Evolutionary conservation across 2,113 vertebrate genomes (phyloP).

Genomic region (Psammodynastes pulverulentus): DNA sequence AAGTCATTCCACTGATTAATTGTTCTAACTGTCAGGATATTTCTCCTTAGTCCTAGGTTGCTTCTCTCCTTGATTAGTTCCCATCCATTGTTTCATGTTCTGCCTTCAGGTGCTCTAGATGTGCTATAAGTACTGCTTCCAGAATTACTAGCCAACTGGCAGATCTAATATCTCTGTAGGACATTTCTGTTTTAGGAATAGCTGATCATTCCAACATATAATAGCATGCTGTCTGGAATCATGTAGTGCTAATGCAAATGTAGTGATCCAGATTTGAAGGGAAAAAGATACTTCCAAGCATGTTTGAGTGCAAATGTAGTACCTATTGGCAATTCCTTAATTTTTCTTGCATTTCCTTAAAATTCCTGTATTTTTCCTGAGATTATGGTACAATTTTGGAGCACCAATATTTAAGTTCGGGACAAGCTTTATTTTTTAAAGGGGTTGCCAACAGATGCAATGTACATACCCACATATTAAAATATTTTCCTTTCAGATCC

Average conservation of each 20-base stretch:
- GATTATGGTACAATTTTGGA: background rate
- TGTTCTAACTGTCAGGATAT: background rate
- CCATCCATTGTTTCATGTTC: background rate
- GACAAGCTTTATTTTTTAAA: background rate
- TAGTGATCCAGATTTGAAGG: background rate
- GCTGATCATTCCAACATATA: background rate
- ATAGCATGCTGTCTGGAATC: background rate
- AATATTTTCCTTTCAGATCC: background rate
- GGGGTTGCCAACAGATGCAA: background rate
- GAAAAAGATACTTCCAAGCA: background rate
- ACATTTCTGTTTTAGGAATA: background rate
- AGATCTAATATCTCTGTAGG: background rate
- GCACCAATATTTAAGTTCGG: background rate
- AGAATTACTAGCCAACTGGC: background rate
- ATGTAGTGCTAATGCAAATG: background rate
- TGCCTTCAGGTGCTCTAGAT: background rate
- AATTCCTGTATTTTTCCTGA: background rate
- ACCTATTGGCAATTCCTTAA: background rate
- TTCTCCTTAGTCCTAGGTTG: background rate
- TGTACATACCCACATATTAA: background rate
- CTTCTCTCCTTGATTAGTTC: background rate
- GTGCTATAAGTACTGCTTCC: background rate
- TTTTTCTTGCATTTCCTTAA: too few relatives aligned
- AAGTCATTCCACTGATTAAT: background rate
- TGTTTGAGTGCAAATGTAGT: background rate